Conservation (phyloP, 2,888 invertebrate genomes). For the Masnerella sp. region DNA sequence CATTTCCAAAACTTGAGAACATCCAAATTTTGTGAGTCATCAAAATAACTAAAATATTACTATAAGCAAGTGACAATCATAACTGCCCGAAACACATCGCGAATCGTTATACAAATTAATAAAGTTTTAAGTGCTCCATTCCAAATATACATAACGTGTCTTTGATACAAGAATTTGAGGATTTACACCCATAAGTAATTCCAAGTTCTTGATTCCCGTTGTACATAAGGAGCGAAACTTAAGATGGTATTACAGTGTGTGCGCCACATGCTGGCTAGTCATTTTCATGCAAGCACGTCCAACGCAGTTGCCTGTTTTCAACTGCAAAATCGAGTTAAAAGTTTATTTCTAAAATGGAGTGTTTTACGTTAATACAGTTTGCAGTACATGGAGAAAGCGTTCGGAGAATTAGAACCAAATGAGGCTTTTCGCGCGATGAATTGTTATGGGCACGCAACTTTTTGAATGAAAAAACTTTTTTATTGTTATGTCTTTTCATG, state of each 20-base stretch:
- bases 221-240: slow-evolving; percentile 27
- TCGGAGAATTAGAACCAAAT: slow-evolving; percentile 18
- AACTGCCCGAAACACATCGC: slow-evolving; percentile 19
- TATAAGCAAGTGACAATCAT: too few relatives aligned
- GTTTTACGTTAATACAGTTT: slow-evolving; percentile 8
- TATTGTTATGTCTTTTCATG: too few relatives aligned
- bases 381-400: slow-evolving; percentile 5
- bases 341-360: slow-evolving; percentile 29
- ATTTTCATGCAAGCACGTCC: slow-evolving; percentile 33
- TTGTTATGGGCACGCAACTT: slow-evolving; percentile 1
- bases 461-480: not conserved
- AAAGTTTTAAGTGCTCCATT: slow-evolving; percentile 22
- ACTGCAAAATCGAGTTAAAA: slow-evolving; percentile 35
- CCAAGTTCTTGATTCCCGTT: slow-evolving; percentile 19
- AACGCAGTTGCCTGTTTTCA: slow-evolving; percentile 28
- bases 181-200: slow-evolving; percentile 33
- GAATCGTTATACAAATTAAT: slow-evolving; percentile 18
- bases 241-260: slow-evolving; percentile 13
- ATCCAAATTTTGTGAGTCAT: too few relatives aligned
- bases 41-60: too few relatives aligned
- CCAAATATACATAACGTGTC: slow-evolving; percentile 14
- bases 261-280: slow-evolving; percentile 34
- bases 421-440: slow-evolving; percentile 6
- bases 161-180: slow-evolving; percentile 31
- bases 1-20: too few relatives aligned